A percentile compares a stretch with the other conserved stretches of the same genome.
Evolutionary conservation across 2,888 invertebrate species (phyloP).

Genomic region (Lepidochitona cinerea): DNA sequence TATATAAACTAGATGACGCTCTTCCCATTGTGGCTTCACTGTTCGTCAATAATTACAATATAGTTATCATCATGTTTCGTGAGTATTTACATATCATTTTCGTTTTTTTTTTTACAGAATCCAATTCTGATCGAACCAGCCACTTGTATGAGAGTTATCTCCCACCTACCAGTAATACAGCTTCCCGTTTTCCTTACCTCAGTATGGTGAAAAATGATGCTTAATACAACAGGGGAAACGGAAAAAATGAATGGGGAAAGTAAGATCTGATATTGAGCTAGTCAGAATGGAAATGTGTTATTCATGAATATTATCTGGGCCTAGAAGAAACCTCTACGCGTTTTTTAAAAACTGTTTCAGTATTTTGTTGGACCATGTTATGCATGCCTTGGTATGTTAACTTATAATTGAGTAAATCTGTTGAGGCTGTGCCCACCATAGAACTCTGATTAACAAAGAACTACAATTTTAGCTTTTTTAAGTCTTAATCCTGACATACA

Average conservation of each 20-base stretch:
- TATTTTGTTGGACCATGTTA: neutral
- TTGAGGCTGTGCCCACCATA: too few species aligned
- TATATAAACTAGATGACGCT: neutral
- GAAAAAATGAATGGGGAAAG: neutral
- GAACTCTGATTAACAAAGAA: too few species aligned
- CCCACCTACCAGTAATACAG: neutral
- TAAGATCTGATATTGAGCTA: neutral
- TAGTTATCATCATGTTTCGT: neutral
- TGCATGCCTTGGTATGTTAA: neutral
- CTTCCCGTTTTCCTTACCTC: slow-evolving; percentile 13
- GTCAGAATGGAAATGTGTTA: neutral
- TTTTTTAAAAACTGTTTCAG: neutral
- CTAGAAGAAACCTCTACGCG: neutral
- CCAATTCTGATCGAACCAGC: slow-evolving; percentile 9
- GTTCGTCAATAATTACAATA: neutral
- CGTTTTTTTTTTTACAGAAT: slow-evolving; percentile 3
- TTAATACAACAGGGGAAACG: neutral
- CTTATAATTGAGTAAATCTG: too few species aligned
- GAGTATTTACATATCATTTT: neutral
- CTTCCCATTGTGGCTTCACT: neutral
- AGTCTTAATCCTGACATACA: too few species aligned
- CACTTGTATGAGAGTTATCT: slow-evolving; percentile 17
- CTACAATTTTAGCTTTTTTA: too few species aligned
- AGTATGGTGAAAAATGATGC: slow-evolving; percentile 14
- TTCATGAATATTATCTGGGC: neutral